phyloP scores from a whole-genome alignment of 2,888 invertebrate genomes.

The Zele albiditarsus region DNA sequence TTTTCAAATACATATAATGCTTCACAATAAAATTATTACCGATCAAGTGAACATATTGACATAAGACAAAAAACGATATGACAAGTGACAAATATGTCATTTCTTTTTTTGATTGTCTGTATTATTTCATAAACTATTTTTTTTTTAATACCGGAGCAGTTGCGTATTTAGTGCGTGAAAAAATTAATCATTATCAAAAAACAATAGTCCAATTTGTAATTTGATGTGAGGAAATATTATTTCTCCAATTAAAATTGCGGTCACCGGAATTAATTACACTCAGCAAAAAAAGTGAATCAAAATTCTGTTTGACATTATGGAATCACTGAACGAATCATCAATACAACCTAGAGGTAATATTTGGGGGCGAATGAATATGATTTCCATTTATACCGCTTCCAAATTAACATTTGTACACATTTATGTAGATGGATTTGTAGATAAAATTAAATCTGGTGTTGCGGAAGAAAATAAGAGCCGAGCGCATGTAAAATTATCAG shows the following conservation, averaged over 20 bases:
- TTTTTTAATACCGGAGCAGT: neutral
- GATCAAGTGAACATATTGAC: constrained; percentile 6
- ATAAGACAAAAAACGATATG: neutral
- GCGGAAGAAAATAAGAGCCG: constrained; percentile 3
- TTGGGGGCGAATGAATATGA: neutral
- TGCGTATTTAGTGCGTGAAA: neutral
- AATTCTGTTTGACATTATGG: constrained; percentile 26
- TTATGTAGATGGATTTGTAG: neutral
- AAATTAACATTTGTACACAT: neutral
- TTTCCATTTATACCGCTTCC: neutral
- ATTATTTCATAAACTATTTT: neutral
- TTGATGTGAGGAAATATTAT: neutral
- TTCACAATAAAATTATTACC: neutral
- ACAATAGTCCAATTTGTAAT: neutral
- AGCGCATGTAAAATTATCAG: constrained; percentile 46
- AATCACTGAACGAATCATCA: neutral
- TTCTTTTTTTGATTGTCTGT: neutral
- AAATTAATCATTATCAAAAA: neutral
- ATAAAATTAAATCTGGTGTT: neutral
- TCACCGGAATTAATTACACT: neutral
- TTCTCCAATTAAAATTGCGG: neutral
- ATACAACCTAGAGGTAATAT: neutral
- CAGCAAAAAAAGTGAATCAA: neutral
- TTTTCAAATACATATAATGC: too few species aligned
- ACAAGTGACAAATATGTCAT: neutral